Evolutionary conservation across 2,113 vertebrate genomes (phyloP), one percentile per base, ranked within the genome.

Genomic region (Dendrocopos noguchii): DNA sequence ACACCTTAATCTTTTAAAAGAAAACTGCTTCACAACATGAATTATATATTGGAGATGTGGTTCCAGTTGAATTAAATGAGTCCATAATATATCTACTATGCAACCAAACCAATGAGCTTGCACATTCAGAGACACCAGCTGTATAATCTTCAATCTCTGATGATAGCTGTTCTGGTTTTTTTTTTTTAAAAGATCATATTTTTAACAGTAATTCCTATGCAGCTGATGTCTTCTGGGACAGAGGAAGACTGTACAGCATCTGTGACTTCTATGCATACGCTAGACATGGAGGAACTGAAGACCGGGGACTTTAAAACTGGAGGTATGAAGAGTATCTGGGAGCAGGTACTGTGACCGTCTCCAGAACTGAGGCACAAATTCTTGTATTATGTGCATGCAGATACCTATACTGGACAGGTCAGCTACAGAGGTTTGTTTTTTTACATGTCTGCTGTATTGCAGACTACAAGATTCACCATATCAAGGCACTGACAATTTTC

Each of bases 21-120:
- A 96, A 96, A 97, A n/a, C 64, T 61, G 61, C 87, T 88, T 94
- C 60, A 73, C 84, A 64, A 55, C 10, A 20, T 84, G 87, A 95
- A 84, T 34, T 92, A 79, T 72, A 29, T 92, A 60, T 66, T 92
- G 76, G 71, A 95, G 70, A 89, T 92, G 72, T 44, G 84, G 67
- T 82, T 96, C 13, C 88, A 96, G 89, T 46, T 84, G 67, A 94
- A 85, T 87, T 25, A 95, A 96, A 73, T 66, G 57, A 80, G 57
- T 88, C 86, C 34, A 46, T 74, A 66, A 67, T 76, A 27, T 71
- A 90, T 50, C 57, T 73, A 50, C 34, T n/a, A 31, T 76, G 87
- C 64, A 87, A 90, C 56, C 76, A 87, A 95, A 95, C 60, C 90
- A 95, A 94, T 15, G 82, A 70, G 76, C 63, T 66, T 93, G 74